Conservation (phyloP, 2,797 vertebrate species). For the Lepidocolaptes lacrymiger region DNA sequence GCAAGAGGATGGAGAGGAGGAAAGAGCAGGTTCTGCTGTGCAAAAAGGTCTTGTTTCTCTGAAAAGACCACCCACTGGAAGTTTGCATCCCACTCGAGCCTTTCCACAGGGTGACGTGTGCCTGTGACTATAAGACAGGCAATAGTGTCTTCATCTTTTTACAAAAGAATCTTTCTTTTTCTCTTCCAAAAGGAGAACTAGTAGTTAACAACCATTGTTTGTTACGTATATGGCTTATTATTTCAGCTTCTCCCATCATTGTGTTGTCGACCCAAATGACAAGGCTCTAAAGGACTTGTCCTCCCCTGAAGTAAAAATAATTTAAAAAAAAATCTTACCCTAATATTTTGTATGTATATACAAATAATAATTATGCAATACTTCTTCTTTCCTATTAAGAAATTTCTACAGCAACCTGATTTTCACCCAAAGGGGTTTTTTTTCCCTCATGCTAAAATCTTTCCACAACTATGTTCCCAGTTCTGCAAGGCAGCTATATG, state of each 20-base stretch:
- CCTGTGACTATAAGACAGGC: background rate
- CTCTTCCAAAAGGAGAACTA: background rate
- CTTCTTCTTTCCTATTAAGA: fast-evolving
- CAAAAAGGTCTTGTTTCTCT: background rate
- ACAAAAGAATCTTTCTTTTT: background rate
- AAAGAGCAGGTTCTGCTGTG: background rate
- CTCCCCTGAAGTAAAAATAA: background rate
- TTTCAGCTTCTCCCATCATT: background rate
- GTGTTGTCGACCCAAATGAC: background rate
- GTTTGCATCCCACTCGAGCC: fast-evolving
- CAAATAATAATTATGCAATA: background rate
- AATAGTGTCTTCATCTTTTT: background rate
- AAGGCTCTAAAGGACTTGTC: background rate
- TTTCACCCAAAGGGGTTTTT: background rate
- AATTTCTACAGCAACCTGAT: background rate
- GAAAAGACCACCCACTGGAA: background rate
- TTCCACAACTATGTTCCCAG: background rate
- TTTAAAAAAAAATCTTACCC: background rate
- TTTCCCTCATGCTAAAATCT: background rate
- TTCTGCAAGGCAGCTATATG: background rate
- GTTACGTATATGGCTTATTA: background rate
- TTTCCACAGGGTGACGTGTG: background rate
- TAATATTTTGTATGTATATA: background rate
- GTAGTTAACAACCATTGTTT: background rate
- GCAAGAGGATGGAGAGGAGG: background rate